Evolutionary conservation across 2,888 invertebrate species (phyloP).

Genomic region (Erpobdella octoculata): DNA sequence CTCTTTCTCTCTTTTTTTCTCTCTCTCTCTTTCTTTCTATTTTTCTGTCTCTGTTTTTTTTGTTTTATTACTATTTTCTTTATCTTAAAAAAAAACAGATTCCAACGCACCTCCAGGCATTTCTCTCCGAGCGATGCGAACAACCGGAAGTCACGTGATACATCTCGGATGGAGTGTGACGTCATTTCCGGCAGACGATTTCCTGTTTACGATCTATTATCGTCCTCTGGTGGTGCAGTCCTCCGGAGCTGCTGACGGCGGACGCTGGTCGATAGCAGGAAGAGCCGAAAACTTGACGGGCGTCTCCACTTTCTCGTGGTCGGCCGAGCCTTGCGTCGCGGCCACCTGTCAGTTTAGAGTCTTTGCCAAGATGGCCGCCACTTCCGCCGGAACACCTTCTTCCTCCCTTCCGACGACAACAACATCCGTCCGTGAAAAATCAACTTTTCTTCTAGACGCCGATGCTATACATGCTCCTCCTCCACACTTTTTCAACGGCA

Average conservation of each 20-base stretch:
- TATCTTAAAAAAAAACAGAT: not conserved
- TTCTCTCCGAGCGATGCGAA: not conserved
- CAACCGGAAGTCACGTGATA: not conserved
- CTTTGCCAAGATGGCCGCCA: conserved; percentile 7
- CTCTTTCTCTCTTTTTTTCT: not conserved
- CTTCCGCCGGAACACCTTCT: not conserved
- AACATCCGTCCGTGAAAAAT: no score
- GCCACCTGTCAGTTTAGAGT: not conserved
- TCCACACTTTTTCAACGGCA: no score
- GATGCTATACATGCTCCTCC: no score
- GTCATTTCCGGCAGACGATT: not conserved
- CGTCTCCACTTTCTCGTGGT: not conserved
- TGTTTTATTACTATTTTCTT: not conserved
- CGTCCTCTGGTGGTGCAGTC: no score
- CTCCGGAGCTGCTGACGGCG: no score
- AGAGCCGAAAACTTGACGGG: no score
- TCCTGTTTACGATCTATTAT: not conserved
- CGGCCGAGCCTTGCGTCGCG: not conserved
- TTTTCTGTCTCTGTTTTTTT: not conserved
- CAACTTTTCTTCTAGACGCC: no score
- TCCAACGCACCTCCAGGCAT: not conserved
- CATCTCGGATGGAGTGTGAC: not conserved
- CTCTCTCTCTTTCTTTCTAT: not conserved
- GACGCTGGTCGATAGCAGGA: no score
- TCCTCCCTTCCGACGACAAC: conserved; percentile 3